Percentiles rank a stretch among this genome's conserved stretches.
Evolutionary conservation across 2,888 invertebrate genomes (phyloP).

Genomic region (Drosophila mettleri): DNA sequence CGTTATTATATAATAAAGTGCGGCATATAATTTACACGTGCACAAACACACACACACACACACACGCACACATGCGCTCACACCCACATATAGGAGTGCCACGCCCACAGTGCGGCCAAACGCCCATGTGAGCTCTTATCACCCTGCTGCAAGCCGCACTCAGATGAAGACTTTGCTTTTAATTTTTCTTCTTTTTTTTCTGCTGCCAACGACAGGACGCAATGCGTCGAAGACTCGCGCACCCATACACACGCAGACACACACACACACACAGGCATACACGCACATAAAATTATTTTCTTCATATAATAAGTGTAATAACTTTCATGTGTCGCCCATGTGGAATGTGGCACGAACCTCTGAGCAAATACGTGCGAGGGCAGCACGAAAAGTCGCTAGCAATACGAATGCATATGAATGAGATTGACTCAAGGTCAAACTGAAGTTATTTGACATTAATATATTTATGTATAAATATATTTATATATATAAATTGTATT

Average conservation of each 20-base stretch:
- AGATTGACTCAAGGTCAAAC: not conserved
- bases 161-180: slow-evolving; percentile 81
- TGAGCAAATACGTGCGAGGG: slow-evolving; percentile 45
- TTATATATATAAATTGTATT: too few relatives aligned
- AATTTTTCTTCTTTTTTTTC: slow-evolving; percentile 54
- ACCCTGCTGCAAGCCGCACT: slow-evolving; percentile 70
- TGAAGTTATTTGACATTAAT: not conserved
- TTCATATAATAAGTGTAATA: slow-evolving; percentile 81
- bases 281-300: slow-evolving; percentile 75
- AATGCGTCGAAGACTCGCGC: slow-evolving; percentile 23
- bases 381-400: not conserved
- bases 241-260: slow-evolving; percentile 6
- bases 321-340: slow-evolving; percentile 76
- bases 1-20: slow-evolving; percentile 73
- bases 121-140: slow-evolving; percentile 65
- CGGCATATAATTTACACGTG: slow-evolving; percentile 64
- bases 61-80: not conserved
- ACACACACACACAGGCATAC: slow-evolving; percentile 29
- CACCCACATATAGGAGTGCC: slow-evolving; percentile 9
- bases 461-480: too few relatives aligned
- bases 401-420: not conserved
- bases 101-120: slow-evolving; percentile 54
- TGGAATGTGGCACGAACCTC: slow-evolving; percentile 45
- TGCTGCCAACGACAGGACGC: slow-evolving; percentile 41
- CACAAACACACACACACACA: slow-evolving; percentile 13